These are phyloP conservation scores for Neoniphon sammara DNA, from an alignment of 2,797 vertebrate genomes.

Conservation along the genomic window DNA sequence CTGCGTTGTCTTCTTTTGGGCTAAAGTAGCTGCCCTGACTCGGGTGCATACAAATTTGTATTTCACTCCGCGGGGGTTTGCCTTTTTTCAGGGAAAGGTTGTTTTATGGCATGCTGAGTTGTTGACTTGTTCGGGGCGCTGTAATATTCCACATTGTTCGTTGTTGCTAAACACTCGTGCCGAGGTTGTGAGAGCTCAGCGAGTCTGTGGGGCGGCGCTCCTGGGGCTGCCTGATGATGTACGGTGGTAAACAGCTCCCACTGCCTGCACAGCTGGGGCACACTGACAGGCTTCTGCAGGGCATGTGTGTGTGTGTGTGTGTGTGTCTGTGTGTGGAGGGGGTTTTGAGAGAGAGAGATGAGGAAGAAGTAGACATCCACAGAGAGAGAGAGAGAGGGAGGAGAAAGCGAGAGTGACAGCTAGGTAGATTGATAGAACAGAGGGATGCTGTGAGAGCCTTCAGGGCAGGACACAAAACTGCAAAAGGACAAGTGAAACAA, in stretches of 20 bases:
- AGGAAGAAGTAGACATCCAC: neutral
- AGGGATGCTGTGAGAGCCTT: constrained; percentile 65
- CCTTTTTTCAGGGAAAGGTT: constrained; percentile 4
- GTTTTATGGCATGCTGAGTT: constrained; percentile 23
- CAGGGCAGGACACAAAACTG: constrained; percentile 59
- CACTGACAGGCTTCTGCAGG: constrained; percentile 57
- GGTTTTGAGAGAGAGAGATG: neutral
- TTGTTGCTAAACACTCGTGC: constrained; percentile 35
- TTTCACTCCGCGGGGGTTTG: neutral
- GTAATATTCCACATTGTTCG: constrained; percentile 42
- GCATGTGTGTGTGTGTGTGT: constrained; percentile 28
- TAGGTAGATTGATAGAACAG: constrained; percentile 40
- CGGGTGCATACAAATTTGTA: neutral
- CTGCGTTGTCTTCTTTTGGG: neutral
- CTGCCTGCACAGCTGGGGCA: constrained; percentile 68
- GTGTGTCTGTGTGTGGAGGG: constrained; percentile 26
- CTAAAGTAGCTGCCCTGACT: neutral
- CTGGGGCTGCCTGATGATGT: constrained; percentile 49
- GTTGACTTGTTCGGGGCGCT: constrained; percentile 35
- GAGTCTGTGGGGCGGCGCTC: constrained; percentile 39
- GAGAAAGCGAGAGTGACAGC: constrained; percentile 3
- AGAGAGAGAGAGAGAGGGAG: neutral
- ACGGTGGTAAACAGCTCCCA: constrained; percentile 57
- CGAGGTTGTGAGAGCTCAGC: constrained; percentile 26
- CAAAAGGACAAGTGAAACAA: constrained; percentile 63